phyloP scores from a whole-genome alignment of 2,113 vertebrate species.

The Seriola quinqueradiata region DNA sequence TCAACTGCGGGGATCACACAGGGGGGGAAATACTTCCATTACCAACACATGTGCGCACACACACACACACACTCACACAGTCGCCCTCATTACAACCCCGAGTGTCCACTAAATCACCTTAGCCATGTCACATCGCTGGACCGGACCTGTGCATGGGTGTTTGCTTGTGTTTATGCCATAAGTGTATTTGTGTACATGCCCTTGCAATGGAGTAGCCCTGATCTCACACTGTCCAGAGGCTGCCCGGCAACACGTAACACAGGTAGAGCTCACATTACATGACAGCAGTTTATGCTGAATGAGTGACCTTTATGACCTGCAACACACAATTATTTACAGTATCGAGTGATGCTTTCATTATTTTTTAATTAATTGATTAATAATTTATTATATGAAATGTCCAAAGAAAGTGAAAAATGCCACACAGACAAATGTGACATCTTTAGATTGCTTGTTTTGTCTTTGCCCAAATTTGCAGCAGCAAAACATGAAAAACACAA shows the following conservation, averaged over 20 bases:
- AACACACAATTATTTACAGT: not conserved
- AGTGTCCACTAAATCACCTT: constrained; percentile 64
- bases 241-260: not conserved
- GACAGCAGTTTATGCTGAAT: not conserved
- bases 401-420: not conserved
- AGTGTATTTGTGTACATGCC: not conserved
- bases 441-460: not conserved
- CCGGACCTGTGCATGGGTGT: constrained; percentile 7
- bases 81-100: constrained; percentile 9
- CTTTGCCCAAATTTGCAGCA: not conserved
- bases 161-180: constrained; percentile 19
- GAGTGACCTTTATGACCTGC: not conserved
- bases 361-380: not conserved
- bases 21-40: constrained; percentile 51
- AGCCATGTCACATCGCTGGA: constrained; percentile 23
- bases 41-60: constrained; percentile 19
- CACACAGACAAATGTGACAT: not conserved
- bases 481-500: not conserved
- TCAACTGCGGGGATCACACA: constrained; percentile 57
- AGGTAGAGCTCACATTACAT: not conserved
- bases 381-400: not conserved
- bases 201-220: not conserved
- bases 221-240: too few species aligned
- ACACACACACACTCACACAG: constrained; percentile 9
- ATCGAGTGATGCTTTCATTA: not conserved